phyloP scores from a whole-genome alignment of 2,797 vertebrate genomes.

The Phataginus tetradactyla region DNA sequence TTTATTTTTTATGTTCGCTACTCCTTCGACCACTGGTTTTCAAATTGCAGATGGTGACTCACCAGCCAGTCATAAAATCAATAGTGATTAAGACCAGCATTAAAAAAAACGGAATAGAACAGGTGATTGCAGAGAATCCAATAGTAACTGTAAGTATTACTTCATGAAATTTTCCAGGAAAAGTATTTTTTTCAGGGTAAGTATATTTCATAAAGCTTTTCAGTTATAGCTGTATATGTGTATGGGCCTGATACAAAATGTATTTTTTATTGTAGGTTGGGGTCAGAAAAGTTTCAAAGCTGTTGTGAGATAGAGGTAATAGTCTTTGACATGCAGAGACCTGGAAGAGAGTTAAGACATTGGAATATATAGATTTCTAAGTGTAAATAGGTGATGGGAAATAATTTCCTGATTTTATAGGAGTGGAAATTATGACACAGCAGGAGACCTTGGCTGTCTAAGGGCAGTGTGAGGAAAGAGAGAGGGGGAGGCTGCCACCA shows the following conservation, averaged over 20 bases:
- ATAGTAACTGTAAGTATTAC: neutral
- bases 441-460: neutral
- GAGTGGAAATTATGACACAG: neutral
- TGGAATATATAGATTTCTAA: neutral
- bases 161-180: neutral
- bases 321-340: neutral
- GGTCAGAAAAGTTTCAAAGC: neutral
- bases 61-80: neutral
- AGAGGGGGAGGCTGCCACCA: neutral
- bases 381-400: neutral
- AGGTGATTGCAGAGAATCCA: neutral
- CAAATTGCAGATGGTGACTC: neutral
- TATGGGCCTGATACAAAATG: neutral
- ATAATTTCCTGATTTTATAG: neutral
- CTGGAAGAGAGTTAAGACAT: neutral
- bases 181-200: neutral
- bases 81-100: neutral
- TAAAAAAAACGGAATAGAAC: neutral
- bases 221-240: neutral
- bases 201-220: slow-evolving; percentile 1
- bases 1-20: neutral
- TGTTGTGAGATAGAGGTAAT: neutral
- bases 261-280: neutral
- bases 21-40: neutral
- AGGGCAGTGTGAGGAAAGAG: neutral